Base-by-base conservation (phyloP, 2,888 invertebrate species). In the Melikaiella ostensackeni region DNA sequence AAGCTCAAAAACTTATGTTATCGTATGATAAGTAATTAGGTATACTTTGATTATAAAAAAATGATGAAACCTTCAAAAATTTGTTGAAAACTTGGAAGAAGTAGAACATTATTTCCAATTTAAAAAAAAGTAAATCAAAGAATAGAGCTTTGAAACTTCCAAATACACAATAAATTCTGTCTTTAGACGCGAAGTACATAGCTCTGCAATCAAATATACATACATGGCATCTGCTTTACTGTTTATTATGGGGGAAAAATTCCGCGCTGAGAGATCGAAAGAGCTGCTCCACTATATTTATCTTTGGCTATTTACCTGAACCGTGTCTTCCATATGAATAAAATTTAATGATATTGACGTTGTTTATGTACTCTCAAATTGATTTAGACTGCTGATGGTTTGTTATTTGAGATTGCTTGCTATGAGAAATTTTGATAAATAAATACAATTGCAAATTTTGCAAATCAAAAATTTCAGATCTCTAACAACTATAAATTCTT, bases 51-150 rank as follows among this genome's bases (percentile, higher is more conserved):
- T 16, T 42, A 42, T 16, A 13, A 42, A 5, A 16, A 42, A 42
- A 42, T 16, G 16, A 16, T 42, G 0, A 16, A 42, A 13, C 42
- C 16, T 42, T 6, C 16, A 42, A 42, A 42, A 16, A 42, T 13
- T 16, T 0, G 42, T 42, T 42, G 16, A 1, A 42, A 42, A 42
- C 16, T 42, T 4, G 1, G 16, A 16, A 42, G 4, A 42, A 66
- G n/a, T 21, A 24, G 42, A 13, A 50, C 27, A n/a, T 75, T 62
- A 77, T 74, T 74, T 76, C 1, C 27, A 76, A 74, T 76, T 74
- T 66, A 38, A n/a, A 75, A 70, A 74, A 27, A 75, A 76, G 13
- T 59, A 27, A 74, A 76, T 75, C 46, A 46, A 55, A 38, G 27
- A 27, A 35, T 74, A 75, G 70, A 50, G n/a, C 50, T 50, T 50